Percentiles rank a stretch among this genome's conserved stretches.
Conservation (phyloP, 2,888 invertebrate genomes). For the Dexiosoma caninum region DNA sequence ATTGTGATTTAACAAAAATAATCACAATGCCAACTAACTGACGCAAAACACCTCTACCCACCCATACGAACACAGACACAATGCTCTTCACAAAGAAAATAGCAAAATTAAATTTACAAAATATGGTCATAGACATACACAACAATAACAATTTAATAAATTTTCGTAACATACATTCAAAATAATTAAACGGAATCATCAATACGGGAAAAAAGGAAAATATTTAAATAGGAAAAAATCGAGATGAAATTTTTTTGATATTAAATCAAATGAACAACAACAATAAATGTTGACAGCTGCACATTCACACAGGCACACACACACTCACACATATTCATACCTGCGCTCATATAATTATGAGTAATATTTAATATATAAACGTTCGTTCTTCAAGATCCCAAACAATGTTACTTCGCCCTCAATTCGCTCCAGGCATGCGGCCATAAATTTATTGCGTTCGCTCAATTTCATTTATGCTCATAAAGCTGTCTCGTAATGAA, state of each 20-base stretch:
- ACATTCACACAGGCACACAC: neutral
- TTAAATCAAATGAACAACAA: conserved; percentile 50
- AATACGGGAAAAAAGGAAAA: conserved; percentile 25
- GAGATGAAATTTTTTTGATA: conserved; percentile 33
- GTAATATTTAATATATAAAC: too few relatives aligned
- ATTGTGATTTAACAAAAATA: conserved; percentile 35
- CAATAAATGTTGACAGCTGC: conserved; percentile 28
- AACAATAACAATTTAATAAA: conserved; percentile 26
- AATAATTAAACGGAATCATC: conserved; percentile 55
- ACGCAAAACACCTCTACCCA: neutral
- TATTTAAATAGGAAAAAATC: conserved; percentile 28
- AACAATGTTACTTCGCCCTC: too few relatives aligned
- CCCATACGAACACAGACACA: neutral
- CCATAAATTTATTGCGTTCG: too few relatives aligned
- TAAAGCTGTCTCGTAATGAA: too few relatives aligned
- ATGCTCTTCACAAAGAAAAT: neutral
- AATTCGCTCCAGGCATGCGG: too few relatives aligned
- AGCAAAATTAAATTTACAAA: neutral
- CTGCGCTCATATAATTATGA: too few relatives aligned
- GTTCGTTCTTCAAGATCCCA: too few relatives aligned
- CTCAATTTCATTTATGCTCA: too few relatives aligned
- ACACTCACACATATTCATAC: neutral
- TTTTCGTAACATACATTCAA: conserved; percentile 22
- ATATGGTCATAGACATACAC: neutral
- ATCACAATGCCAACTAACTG: conserved; percentile 4